Evolutionary conservation across 2,888 invertebrate genomes (phyloP), one percentile per base, ranked within the genome.

Genomic region (Oxytorus armatus): DNA sequence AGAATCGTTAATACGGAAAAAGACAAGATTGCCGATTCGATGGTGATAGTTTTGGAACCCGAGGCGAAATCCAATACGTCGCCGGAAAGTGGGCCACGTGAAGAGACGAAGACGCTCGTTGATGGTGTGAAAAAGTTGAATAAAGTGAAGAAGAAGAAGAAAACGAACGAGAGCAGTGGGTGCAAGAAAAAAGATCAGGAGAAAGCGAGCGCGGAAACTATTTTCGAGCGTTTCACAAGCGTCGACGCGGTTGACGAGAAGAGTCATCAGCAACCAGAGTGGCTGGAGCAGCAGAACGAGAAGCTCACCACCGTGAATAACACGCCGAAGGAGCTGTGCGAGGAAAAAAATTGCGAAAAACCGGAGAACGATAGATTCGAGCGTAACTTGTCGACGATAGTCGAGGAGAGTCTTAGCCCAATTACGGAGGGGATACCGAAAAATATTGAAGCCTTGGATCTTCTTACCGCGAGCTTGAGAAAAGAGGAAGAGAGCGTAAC

Each of bases 111-210:
- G 88, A 75, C 16, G 79, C 81, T 44, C 83, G 79, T 47, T 83
- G 85, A 74, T 85, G 88, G 76, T 86, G 88, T 70, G 49, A 81
- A 81, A 59, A 79, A 77, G 85, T 87, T 88, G 77, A 91, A 90
- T 63, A 78, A 78, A 70, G 86, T 81, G 86, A 88, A 80, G 86
- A 88, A 82, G 33, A 79, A 77, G 51, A 83, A 83, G 72, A 81
- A 81, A 86, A 88, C 89, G 74, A 91, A 89, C 75, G 79, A 79
- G 70, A 82, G 61, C 76, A 25, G 77, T 68, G 82, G 87, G 82
- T 68, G 89, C 87, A 84, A 78, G 83, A 76, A 84, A 89, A 86
- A 81, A 70, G 83, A 75, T 49, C 78, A 70, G 79, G 77, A 73
- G 86, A 87, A 68, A 84, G 84, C 63, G 85, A 63, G 55, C 29